Evolutionary conservation across 2,888 invertebrate species (phyloP), one percentile per base, ranked within the genome.

Genomic region (Mycalesis mineus): DNA sequence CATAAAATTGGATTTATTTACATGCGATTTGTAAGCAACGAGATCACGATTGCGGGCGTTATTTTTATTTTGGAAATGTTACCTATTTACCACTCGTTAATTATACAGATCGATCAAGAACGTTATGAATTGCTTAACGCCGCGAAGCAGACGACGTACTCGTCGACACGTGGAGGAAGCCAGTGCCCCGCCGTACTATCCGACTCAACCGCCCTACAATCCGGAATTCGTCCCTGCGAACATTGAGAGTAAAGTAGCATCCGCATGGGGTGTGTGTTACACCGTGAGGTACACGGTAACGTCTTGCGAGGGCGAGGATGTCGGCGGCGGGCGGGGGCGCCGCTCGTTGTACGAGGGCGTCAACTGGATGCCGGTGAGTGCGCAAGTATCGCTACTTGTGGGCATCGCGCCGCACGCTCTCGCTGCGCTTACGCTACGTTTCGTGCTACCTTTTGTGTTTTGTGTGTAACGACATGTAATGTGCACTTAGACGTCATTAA

Each of bases 271-370:
- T 60, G 63, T 66, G 49, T 73, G 65, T 59, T 71, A 76, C 63
- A 70, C 70, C 55, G 74, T 77, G 63, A 62, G 69, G 58, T 60
- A 60, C 36, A 50, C 61, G 28, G 52, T 57, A 49, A 57, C 51
- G 39, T 60, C 58, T 61, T 55, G 70, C 62, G 74, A 72, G 63
- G 73, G 72, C 63, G 67, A 65, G 54, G 73, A 74, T 70, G 73
- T 70, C n/a, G n/a, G n/a, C 58, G 67, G 67, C 61, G 82, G 76
- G 75, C 75, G 80, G 78, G 77, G 77, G 69, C 83, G 84, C 65
- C 76, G 76, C 63, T 88, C 88, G 66, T 72, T 88, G 66, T 88
- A 87, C 73, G 88, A 89, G 77, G 88, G 87, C 76, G 88, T 88
- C 73, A 84, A 86, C 80, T 84, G 77, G 69, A 66, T 73, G 75